phyloP scores from a whole-genome alignment of 2,888 invertebrate species.

The Gandaritis pyraliata region DNA sequence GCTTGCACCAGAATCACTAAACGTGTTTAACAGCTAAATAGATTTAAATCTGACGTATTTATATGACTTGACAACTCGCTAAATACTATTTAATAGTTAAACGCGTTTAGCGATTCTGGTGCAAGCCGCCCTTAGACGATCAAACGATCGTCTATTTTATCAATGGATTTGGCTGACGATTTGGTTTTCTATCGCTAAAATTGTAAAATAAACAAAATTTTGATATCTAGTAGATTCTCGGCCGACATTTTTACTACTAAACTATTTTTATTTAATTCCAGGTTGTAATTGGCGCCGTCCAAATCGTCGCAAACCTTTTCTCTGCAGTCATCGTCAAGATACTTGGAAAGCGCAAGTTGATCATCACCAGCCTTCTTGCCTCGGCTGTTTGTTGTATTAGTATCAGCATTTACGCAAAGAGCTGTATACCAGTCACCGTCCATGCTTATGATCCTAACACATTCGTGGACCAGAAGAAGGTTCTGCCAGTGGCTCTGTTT shows the following conservation, averaged over 20 bases:
- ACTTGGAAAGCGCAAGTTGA: constrained; percentile 71
- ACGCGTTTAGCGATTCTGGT: no score
- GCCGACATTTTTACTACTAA: background rate
- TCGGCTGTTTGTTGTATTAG: constrained; percentile 62
- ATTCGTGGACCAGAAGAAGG: constrained; percentile 68
- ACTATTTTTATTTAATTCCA: constrained; percentile 41
- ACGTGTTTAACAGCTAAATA: no score
- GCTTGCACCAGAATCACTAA: no score
- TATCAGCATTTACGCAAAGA: constrained; percentile 65
- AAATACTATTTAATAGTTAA: no score
- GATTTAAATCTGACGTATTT: no score
- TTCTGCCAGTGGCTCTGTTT: constrained; percentile 71
- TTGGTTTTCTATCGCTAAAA: no score
- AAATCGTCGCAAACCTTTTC: constrained; percentile 65
- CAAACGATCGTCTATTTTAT: no score
- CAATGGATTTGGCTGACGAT: no score
- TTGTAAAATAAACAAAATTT: no score
- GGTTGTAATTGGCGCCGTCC: constrained; percentile 69
- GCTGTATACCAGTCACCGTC: constrained; percentile 54
- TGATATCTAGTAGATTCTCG: no score
- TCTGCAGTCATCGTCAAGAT: constrained; percentile 68
- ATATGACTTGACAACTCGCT: no score
- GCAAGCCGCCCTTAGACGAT: no score
- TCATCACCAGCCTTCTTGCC: constrained; percentile 63
- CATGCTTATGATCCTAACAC: constrained; percentile 71